phyloP scores from a whole-genome alignment of 1,140 invertebrate genomes.

The Ceratitis capitata region DNA sequence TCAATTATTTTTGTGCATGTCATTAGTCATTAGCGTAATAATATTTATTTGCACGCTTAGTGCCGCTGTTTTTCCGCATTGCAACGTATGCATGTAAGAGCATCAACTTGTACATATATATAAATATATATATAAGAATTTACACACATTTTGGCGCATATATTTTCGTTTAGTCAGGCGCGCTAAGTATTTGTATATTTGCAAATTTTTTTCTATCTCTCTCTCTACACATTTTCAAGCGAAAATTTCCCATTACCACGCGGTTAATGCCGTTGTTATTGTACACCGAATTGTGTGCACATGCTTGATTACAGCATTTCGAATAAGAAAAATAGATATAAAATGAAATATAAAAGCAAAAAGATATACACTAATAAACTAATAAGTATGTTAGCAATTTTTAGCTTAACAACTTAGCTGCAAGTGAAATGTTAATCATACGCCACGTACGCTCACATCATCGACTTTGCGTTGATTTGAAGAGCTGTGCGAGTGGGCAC shows the following conservation, averaged over 20 bases:
- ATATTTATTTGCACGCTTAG: constrained; percentile 2
- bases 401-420: no score
- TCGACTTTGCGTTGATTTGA: neutral
- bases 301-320: neutral
- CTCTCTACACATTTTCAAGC: neutral
- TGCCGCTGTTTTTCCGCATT: neutral
- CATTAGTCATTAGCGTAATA: neutral
- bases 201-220: neutral
- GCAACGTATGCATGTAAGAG: neutral
- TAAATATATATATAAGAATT: neutral
- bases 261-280: neutral
- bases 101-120: neutral
- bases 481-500: no score
- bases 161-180: neutral
- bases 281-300: neutral
- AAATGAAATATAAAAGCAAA: neutral
- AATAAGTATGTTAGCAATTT: neutral
- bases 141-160: neutral
- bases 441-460: neutral
- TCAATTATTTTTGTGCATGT: neutral
- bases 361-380: neutral
- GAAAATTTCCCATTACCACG: neutral
- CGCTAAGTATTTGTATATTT: neutral
- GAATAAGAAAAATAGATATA: neutral
- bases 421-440: neutral